Percentiles rank a stretch among this genome's conserved stretches.
phyloP scores from a whole-genome alignment of 2,888 invertebrate species.

The Sussaba pulchella region DNA sequence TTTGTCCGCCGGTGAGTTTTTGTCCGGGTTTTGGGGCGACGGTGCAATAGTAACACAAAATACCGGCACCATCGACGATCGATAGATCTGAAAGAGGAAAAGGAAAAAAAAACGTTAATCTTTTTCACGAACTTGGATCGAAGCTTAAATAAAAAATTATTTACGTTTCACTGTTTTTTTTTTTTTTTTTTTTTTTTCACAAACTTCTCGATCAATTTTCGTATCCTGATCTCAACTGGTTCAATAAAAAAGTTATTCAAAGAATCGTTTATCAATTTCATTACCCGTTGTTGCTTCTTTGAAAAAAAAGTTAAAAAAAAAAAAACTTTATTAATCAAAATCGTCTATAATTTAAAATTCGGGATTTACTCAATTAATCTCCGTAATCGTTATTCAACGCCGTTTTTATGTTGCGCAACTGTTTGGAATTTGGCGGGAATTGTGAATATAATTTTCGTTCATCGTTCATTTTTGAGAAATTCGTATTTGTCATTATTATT shows the following conservation, averaged over 20 bases:
- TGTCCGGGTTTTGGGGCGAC: constrained; percentile 87
- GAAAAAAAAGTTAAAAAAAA: neutral
- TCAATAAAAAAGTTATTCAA: neutral
- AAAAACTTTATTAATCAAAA: neutral
- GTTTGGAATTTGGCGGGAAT: too few relatives aligned
- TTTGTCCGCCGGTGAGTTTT: constrained; percentile 87
- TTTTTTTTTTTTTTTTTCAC: too few relatives aligned
- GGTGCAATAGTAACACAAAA: constrained; percentile 91
- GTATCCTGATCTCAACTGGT: too few relatives aligned
- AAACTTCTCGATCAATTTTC: too few relatives aligned
- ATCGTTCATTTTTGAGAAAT: neutral
- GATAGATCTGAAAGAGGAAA: constrained; percentile 78
- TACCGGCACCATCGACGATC: constrained; percentile 83
- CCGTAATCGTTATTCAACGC: too few relatives aligned
- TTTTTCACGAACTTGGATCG: neutral
- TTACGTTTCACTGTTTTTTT: too few relatives aligned
- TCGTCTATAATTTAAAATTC: too few relatives aligned
- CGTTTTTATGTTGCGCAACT: too few relatives aligned
- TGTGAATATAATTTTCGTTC: too few relatives aligned
- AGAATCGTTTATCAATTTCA: too few relatives aligned
- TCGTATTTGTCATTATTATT: neutral
- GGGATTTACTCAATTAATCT: neutral
- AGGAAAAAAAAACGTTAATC: constrained; percentile 16
- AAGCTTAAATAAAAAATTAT: too few relatives aligned
- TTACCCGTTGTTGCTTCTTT: neutral